A percentile compares a stretch with the other conserved stretches of the same genome.
Conservation (phyloP, 2,797 vertebrate genomes). For the Sternotherus odoratus region DNA sequence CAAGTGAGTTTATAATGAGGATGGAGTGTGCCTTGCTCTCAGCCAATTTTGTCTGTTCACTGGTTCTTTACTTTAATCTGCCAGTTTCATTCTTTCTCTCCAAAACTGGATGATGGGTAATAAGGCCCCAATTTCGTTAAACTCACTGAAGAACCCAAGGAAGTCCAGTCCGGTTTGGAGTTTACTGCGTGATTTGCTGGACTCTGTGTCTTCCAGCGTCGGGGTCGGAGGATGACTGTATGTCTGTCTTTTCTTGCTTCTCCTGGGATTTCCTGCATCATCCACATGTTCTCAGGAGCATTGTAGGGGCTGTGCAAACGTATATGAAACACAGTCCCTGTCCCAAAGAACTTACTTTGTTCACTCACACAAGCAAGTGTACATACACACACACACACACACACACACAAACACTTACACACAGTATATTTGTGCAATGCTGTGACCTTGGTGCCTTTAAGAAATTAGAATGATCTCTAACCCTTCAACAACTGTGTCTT, state of each 20-base stretch:
- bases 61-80: conserved; percentile 30
- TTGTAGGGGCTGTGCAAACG: not conserved
- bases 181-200: not conserved
- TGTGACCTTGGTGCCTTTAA: not conserved
- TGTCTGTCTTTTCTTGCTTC: not conserved
- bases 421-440: fast-evolving
- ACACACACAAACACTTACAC: fast-evolving
- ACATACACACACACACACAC: fast-evolving
- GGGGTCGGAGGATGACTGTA: not conserved
- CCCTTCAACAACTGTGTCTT: not conserved
- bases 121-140: not conserved
- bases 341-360: not conserved
- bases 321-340: not conserved
- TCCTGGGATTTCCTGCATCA: not conserved
- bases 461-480: not conserved
- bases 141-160: conserved; percentile 21
- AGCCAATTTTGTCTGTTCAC: conserved; percentile 31
- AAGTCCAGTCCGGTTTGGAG: not conserved
- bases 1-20: not conserved
- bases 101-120: conserved; percentile 34
- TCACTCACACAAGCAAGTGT: fast-evolving
- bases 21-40: not conserved
- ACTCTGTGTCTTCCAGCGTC: fast-evolving
- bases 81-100: conserved; percentile 42
- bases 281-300: not conserved